phyloP scores from a whole-genome alignment of 2,113 vertebrate genomes.

The Protomyctophum bolini region DNA sequence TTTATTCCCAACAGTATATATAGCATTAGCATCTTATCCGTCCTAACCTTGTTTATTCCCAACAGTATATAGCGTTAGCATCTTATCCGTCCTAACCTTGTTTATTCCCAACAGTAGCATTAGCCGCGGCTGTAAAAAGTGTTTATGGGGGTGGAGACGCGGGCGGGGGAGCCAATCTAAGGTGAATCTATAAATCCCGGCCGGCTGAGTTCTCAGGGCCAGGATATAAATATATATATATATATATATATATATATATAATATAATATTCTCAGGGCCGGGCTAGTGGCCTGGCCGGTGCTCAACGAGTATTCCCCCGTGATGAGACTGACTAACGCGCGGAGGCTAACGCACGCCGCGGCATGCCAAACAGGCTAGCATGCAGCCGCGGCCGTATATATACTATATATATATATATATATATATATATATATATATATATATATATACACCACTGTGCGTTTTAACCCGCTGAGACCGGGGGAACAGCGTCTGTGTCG shows the following conservation, averaged over 20 bases:
- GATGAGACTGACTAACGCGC: conserved; percentile 70
- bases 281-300: conserved; percentile 62
- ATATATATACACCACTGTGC: no score
- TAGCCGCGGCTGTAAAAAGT: conserved; percentile 79
- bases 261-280: conserved; percentile 81
- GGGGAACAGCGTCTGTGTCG: no score
- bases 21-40: conserved; percentile 73
- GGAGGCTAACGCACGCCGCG: conserved; percentile 45
- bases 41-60: conserved; percentile 83
- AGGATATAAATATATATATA: no score
- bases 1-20: conserved; percentile 82
- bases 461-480: no score
- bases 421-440: no score
- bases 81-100: conserved; percentile 78
- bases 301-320: conserved; percentile 76
- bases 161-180: conserved; percentile 76
- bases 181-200: conserved; percentile 73
- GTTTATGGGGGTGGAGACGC: conserved; percentile 80
- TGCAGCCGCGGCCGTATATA: no score
- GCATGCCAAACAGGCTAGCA: conserved; percentile 73
- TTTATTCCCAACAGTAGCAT: conserved; percentile 81
- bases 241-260: no score
- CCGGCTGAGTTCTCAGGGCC: no score
- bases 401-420: no score
- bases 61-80: conserved; percentile 78